Base-by-base conservation (phyloP, 2,113 vertebrate species). In the Rutilus rutilus region DNA sequence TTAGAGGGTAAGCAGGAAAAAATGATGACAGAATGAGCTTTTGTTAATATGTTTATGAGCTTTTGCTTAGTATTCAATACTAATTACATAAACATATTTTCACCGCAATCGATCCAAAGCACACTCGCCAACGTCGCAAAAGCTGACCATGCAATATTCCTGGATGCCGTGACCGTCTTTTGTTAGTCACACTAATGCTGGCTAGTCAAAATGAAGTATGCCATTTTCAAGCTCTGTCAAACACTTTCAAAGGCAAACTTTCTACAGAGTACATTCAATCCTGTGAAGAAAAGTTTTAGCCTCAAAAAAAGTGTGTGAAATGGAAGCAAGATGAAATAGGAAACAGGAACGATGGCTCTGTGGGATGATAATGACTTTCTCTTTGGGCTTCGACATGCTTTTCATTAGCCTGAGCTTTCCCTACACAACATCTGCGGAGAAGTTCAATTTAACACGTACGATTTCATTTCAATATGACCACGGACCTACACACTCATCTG, bases 351-450 rank as follows among this genome's bases (percentile, higher is more conserved):
- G 25, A 47, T 50, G 9, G 25, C 45, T 77, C 71, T 77, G 30
- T 47, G 59, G 54, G 39, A 83, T 71, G 42, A 84, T 81, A 75
- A 85, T 71, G 47, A 84, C 33, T 76, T 67, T 76, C 45, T 81
- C 73, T 77, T 62, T 75, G 73, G 71, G 74, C 65, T 27, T 59
- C 57, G n/a, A 27, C 67, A 52, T 84, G 86, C 64, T 73, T 84
- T 84, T 84, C 82, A 84, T 84, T 78, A 59, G 75, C 36, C 74
- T 30, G 50, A 78, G 57, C 65, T 75, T 80, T 74, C 67, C 50
- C 67, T 9, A 54, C 27, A 36, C 76, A 47, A 81, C 65, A 78
- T 85, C 47, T 12, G 77, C n/a, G 3, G 50, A 80, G 65, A 60
- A 47, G 64, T 75, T 62, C 67, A 52, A 75, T 82, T 64, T 9